Base-by-base conservation (phyloP, 2,797 vertebrate species). In the Poeciliopsis gracilis region DNA sequence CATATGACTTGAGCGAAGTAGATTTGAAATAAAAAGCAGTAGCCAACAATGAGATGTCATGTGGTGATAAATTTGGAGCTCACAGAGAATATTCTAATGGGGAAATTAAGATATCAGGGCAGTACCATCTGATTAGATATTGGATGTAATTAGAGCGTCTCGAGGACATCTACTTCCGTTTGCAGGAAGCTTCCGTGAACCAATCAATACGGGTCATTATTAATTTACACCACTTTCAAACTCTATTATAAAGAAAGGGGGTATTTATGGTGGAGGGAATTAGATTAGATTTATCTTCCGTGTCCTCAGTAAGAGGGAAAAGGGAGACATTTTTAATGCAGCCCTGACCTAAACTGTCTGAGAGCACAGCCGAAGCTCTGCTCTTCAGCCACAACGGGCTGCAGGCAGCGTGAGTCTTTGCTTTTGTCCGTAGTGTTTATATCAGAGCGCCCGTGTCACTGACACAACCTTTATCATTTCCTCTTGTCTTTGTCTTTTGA, bases 141-240 rank as follows among this genome's bases (percentile, higher is more conserved):
- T 45, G 55, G 77, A 87, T 88, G 63, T 85, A 86, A 90, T 92
- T 78, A 88, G 70, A 85, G 79, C 38, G 80, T 85, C 80, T 76
- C 59, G 73, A 86, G 81, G 69, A 89, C 41, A 77, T 82, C 74
- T 46, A 75, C 77, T 84, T 87, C 76, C 57, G n/a, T 84, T 88
- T 83, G 81, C 77, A 90, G 88, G 85, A 88, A 83, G 87, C 85
- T 78, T 88, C 75, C 80, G 74, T 79, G 82, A 90, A 83, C 79
- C 79, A 84, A 90, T 93, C 90, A 89, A 93, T 91, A 82, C 36
- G 76, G 75, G 77, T 91, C 91, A 93, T 95, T 91, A 94, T 90
- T 92, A 87, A 95, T 96, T 94, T 86, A 93, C 70, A 85, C 79
- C 78, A 83, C 70, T 83, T 84, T 90, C 79, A 80, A 84, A 75